Evolutionary conservation across 2,797 vertebrate genomes (phyloP), one percentile per base, ranked within the genome.

Genomic region (Lithobates pipiens): DNA sequence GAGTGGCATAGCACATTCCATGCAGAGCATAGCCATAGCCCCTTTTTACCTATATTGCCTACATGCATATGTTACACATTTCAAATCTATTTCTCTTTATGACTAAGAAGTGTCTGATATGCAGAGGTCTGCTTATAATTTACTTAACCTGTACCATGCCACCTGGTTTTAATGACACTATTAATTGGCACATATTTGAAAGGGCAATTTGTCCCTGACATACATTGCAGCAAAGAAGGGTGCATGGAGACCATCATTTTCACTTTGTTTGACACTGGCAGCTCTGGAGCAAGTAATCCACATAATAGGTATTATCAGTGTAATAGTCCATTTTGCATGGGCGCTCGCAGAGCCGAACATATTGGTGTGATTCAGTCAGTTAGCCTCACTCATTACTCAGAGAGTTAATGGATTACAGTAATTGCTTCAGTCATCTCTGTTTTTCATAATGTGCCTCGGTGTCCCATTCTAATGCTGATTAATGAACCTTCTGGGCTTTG

Each of bases 331-430:
- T 90, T 88, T 89, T 90, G 84, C 86, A 89, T 88, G 86, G 71
- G 86, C 80, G 32, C 82, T 87, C 86, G 79, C 85, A 86, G 87
- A 91, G 89, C 89, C 88, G 93, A 95, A 91, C 95, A 95, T 95
- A 93, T 91, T 92, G 93, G 89, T 89, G 84, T 89, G 93, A 90
- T 93, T 91, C 94, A 92, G 93, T 96, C 95, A 94, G 94, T 90
- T 92, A 91, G 90, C 82, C 88, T 88, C 90, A 83, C 88, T 92
- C 89, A 71, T 94, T 85, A 90, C 93, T 92, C 90, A 91, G 93
- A 92, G 93, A 94, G 91, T 93, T 95, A 95, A 96, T 95, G 93
- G 93, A 89, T 95, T 91, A 89, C 92, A 93, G 91, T 95, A 95
- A 95, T 95, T 96, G 94, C 94, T 89, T 88, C 84, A 92, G 93